Evolutionary conservation across 2,113 vertebrate species (phyloP), one percentile per base, ranked within the genome.

Genomic region (Oryzias woworae): DNA sequence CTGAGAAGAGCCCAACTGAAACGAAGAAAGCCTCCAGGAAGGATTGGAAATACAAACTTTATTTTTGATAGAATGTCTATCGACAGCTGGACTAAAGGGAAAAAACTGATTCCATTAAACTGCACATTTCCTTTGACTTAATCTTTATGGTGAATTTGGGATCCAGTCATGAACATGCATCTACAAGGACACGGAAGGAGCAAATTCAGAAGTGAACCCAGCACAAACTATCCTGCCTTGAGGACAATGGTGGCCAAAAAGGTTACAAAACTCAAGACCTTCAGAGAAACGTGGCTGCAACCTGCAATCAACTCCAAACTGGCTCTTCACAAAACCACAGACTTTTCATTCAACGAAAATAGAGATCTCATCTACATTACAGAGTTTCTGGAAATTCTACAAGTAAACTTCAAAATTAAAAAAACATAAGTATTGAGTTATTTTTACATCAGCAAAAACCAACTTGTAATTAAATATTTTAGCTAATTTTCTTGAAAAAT

Each of bases 81-180:
- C 6, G 45, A 63, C 48, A 46, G 15, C 41, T 66, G 65, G 43
- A 75, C 62, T 68, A 54, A 52, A 0, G 62, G 44, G 45, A 72
- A 53, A 26, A 43, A 62, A 26, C 18, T 50, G 16, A 41, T 57
- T 17, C 41, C 36, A 66, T 72, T 24, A 53, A 54, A 18, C 66
- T 51, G 68, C 65, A 15, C 31, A 56, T 50, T 53, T n/a, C 18
- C 24, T 65, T 71, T 17, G 51, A 17, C 14, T 18, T 52, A 0
- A 42, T 18, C 56, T 50, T 53, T 7, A 42, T 62, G 26, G n/a
- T 44, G 47, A 16, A 36, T 8, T 61, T 47, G 3, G 56, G 63
- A n/a, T 18, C 6, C 42, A 52, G 66, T n/a, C 48, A 28, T 26
- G 45, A 4, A 7, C 64, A 55, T 20, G 2, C 0, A 5, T 6